Evolutionary conservation across 2,888 invertebrate genomes (phyloP), one percentile per base, ranked within the genome.

Genomic region (Platynereis dumerilii): DNA sequence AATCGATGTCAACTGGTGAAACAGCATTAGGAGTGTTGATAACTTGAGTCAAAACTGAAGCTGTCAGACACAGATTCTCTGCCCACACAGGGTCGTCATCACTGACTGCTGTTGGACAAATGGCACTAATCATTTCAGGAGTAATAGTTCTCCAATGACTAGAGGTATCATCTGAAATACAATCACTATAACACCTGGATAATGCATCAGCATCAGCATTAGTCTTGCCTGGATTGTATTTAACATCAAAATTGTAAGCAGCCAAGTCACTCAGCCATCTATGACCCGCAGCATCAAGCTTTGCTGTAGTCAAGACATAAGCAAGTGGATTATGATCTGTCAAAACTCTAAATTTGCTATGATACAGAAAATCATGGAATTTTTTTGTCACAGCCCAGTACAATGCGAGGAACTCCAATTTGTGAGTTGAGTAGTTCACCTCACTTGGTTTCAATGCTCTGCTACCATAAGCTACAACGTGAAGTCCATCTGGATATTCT

Each of bases 391-490:
- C 60, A 17, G 72, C 70, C 72, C 71, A 72, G 34, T 69, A 69
- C 44, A 74, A 34, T 15, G 55, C 70, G 10, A 72, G 60, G 7
- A 71, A 67, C 39, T 75, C 69, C 10, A 72, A 52, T 60, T 73
- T 71, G 56, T 59, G 66, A n/a, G 58, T 62, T 45, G 66, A 66
- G 55, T 74, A 74, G 44, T 73, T 73, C 24, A 7, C 54, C 45
- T 73, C 74, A 57, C 66, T 29, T 2, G 61, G 60, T 29, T 65
- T 29, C 12, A 74, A 57, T 2, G 57, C 45, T 26, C 70, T 55
- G 52, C 73, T 71, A 22, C 72, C 71, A 59, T 73, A 73, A 20
- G 58, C 61, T 12, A 74, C 39, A 1, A 74, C 67, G 7, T 26
- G 55, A 0, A 15, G 34, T 17, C 64, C 45, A 1, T 44, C 55